Base-by-base conservation (phyloP, 2,888 invertebrate genomes). In the Hydropsyche betteni region DNA sequence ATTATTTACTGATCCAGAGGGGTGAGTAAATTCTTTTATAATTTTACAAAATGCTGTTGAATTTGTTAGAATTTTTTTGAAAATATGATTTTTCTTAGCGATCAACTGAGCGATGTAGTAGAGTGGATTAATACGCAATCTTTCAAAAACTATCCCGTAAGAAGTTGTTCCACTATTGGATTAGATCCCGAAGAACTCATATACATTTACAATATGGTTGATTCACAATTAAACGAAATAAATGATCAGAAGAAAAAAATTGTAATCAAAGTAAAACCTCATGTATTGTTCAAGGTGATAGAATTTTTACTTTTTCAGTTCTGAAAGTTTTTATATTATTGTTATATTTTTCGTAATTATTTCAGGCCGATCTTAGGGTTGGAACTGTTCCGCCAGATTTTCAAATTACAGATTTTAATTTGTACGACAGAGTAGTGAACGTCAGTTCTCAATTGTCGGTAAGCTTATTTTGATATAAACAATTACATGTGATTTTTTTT, bases 341-440 rank as follows among this genome's bases (percentile, higher is more conserved):
- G 3, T 8, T 44, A 8, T 44, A 24, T 44, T 44, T 44, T 44
- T 44, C 53, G 1, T 36, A n/a, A 61, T 33, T 34, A 72, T 75
- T 75, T 2, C 81, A 88, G 88, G 83, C 86, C 69, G 87, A 87
- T 53, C 82, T 87, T 73, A 83, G 89, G 85, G 82, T 89, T 86
- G 80, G 89, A 73, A 89, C 89, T 80, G 82, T 89, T 52, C 88
- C 89, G 44, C 83, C 89, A 6, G 94, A 96, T 0, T 96, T 96
- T 84, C 85, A 90, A 0, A 86, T 85, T 7, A 90, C 91, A 0
- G 88, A 88, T 73, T 93, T 89, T 85, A 82, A 86, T 77, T 83
- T 98, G 77, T 92, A 94, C 81, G 98, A 99, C 86, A 89, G 98
- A 71, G 91, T 99, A 68, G 91, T 97, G 4, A 91, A 93, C 82